These are phyloP conservation scores for Sebastes trivittatus DNA, from an alignment of 2,797 vertebrate species.

Conservation along the genomic window DNA sequence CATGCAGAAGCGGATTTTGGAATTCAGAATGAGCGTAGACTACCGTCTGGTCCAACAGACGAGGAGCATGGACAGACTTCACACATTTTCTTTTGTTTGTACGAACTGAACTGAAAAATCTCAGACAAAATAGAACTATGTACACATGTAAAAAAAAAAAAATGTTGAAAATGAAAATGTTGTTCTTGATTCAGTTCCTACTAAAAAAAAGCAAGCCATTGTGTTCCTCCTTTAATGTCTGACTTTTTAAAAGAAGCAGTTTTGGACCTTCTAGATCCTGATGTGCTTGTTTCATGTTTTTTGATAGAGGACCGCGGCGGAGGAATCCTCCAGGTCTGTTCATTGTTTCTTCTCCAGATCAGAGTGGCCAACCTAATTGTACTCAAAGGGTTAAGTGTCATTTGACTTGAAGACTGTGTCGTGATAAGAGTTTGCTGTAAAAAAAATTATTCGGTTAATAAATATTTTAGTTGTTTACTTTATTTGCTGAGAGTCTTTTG, in stretches of 20 bases:
- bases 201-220: conserved; percentile 36
- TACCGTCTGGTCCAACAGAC: conserved; percentile 3
- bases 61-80: conserved; percentile 5
- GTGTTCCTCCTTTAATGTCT: conserved; percentile 52
- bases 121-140: conserved; percentile 47
- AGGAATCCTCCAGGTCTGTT: conserved; percentile 36
- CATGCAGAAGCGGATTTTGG: not conserved
- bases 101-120: conserved; percentile 42
- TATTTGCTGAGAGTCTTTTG: conserved; percentile 60
- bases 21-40: conserved; percentile 2
- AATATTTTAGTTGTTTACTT: conserved; percentile 84
- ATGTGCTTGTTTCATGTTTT: conserved; percentile 67
- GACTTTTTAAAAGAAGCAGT: conserved; percentile 37
- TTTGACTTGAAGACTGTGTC: conserved; percentile 80
- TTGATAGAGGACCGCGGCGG: conserved; percentile 44
- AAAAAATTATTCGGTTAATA: conserved; percentile 76
- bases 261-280: conserved; percentile 43
- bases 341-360: conserved; percentile 55
- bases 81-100: conserved; percentile 17
- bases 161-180: conserved; percentile 47
- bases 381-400: conserved; percentile 80
- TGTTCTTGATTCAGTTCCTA: conserved; percentile 62
- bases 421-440: conserved; percentile 81
- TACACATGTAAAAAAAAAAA: conserved; percentile 59
- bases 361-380: conserved; percentile 59